phyloP scores from a whole-genome alignment of 2,113 vertebrate species.

The Copsychus sechellarum region DNA sequence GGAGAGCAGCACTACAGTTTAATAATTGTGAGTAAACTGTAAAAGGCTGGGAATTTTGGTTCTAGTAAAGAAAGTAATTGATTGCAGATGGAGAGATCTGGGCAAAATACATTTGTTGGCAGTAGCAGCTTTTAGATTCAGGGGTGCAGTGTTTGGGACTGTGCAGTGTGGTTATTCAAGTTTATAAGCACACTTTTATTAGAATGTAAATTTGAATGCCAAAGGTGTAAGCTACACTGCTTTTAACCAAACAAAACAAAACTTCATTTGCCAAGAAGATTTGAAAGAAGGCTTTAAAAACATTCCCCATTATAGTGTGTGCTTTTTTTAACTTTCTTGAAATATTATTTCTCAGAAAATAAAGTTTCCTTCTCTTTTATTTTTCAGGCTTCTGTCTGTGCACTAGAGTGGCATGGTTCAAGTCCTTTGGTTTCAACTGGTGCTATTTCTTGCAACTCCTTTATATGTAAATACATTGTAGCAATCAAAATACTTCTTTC shows the following conservation, averaged over 20 bases:
- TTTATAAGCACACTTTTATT: conserved; percentile 60
- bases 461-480: neutral
- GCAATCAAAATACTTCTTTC: neutral
- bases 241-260: conserved; percentile 60
- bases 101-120: conserved; percentile 53
- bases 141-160: conserved; percentile 20
- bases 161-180: conserved; percentile 31
- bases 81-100: conserved; percentile 66
- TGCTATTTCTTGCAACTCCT: neutral
- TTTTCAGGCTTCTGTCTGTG: neutral
- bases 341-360: neutral
- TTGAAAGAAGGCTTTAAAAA: conserved; percentile 42
- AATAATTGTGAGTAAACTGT: conserved; percentile 48
- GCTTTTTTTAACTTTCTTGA: conserved; percentile 22
- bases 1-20: conserved; percentile 5
- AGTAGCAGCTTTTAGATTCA: conserved; percentile 48
- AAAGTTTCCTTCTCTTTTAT: neutral
- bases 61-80: conserved; percentile 67
- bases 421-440: neutral
- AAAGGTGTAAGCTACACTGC: conserved; percentile 28
- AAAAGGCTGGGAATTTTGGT: conserved; percentile 64
- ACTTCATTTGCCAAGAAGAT: conserved; percentile 37
- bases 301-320: neutral
- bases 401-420: neutral
- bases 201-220: conserved; percentile 55